A percentile compares a stretch with the other conserved stretches of the same genome.
Evolutionary conservation across 2,888 invertebrate species (phyloP).

Genomic region (Drosophila testacea): DNA sequence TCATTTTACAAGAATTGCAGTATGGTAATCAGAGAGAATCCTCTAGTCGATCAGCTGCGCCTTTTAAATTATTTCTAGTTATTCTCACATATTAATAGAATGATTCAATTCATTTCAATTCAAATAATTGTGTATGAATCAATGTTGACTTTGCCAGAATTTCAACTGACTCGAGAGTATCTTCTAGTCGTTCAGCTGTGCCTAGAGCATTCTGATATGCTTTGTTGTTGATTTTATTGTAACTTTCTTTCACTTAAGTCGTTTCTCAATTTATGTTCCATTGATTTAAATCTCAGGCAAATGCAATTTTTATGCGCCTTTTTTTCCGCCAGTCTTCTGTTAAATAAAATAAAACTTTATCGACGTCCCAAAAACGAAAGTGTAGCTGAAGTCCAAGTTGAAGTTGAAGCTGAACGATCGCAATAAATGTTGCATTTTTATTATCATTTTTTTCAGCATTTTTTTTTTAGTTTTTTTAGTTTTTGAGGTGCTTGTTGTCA

Average conservation of each 20-base stretch:
- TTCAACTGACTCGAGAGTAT: neutral
- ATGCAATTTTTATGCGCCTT: constrained; percentile 64
- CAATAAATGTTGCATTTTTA: constrained; percentile 79
- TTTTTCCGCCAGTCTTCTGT: constrained; percentile 6
- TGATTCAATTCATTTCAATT: too few relatives aligned
- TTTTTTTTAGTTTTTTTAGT: constrained; percentile 22
- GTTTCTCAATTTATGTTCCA: constrained; percentile 54
- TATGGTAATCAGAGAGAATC: too few relatives aligned
- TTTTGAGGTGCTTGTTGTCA: constrained; percentile 44
- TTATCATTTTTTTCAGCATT: constrained; percentile 60
- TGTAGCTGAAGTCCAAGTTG: constrained; percentile 24
- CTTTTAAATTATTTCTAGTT: too few relatives aligned
- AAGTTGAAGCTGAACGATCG: constrained; percentile 25
- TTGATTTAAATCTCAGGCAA: constrained; percentile 70
- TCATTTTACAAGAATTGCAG: too few relatives aligned
- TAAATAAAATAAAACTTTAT: constrained; percentile 50
- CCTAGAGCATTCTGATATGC: constrained; percentile 14
- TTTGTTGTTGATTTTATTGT: constrained; percentile 19
- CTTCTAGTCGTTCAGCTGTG: neutral
- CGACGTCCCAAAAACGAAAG: constrained; percentile 54
- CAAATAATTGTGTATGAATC: neutral
- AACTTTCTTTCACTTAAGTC: constrained; percentile 60
- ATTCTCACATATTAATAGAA: too few relatives aligned
- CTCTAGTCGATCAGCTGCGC: too few relatives aligned
- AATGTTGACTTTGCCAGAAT: neutral